Conservation (phyloP, 2,113 vertebrate species). For the Campylorhamphus procurvoides region DNA sequence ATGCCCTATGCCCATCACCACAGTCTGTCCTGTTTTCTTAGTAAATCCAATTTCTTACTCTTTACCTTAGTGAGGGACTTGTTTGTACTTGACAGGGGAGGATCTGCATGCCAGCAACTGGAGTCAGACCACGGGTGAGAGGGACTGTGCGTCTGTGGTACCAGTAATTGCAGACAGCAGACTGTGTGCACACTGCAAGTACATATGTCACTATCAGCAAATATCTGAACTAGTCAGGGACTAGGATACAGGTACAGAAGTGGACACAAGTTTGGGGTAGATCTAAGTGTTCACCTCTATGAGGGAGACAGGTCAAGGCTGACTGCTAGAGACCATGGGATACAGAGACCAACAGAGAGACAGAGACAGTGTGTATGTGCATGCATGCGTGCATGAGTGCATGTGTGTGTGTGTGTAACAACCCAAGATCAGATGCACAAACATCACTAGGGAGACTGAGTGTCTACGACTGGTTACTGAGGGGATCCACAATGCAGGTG, state of each 20-base stretch:
- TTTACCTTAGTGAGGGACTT: background rate
- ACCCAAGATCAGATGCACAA: background rate
- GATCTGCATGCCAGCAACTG: background rate
- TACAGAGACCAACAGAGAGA: background rate
- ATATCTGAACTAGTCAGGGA: background rate
- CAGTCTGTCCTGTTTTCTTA: background rate
- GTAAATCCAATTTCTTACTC: background rate
- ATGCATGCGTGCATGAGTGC: accelerated
- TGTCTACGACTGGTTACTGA: background rate
- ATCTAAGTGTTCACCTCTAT: background rate
- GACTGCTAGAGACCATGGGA: accelerated
- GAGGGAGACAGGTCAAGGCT: background rate
- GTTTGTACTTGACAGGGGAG: background rate
- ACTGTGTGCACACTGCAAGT: accelerated
- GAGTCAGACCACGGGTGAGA: background rate
- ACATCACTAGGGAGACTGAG: background rate
- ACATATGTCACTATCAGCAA: accelerated
- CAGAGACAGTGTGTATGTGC: background rate
- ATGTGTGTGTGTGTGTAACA: too few relatives aligned
- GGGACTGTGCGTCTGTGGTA: background rate
- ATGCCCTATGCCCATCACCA: background rate
- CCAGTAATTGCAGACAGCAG: background rate
- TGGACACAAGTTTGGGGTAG: background rate
- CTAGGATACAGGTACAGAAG: background rate
- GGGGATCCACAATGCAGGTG: too few relatives aligned